Evolutionary conservation across 1,140 invertebrate species (phyloP).

Genomic region (Cataglyphis hispanica): DNA sequence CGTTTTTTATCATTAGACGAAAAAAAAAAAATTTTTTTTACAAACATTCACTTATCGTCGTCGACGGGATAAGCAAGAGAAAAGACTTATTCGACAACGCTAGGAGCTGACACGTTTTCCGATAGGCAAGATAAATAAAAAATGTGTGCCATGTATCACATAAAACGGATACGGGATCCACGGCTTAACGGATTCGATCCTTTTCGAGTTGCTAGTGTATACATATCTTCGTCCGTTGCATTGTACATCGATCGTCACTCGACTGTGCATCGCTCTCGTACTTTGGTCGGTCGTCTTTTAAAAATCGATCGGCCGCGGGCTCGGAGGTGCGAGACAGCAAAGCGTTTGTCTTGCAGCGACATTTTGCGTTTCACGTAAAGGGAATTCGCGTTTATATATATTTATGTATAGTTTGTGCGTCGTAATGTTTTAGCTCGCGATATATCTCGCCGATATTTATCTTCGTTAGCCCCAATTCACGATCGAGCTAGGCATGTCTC

Average conservation of each 20-base stretch:
- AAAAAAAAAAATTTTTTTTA: background rate
- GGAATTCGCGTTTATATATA: background rate
- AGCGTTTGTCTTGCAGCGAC: slow-evolving; percentile 47
- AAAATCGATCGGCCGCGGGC: slow-evolving; percentile 43
- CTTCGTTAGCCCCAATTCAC: slow-evolving; percentile 59
- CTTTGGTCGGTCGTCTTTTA: slow-evolving; percentile 25
- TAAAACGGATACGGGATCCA: slow-evolving; percentile 12
- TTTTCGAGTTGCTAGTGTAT: background rate
- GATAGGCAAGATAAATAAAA: slow-evolving; percentile 52
- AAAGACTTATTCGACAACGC: slow-evolving; percentile 4
- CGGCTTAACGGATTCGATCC: slow-evolving; percentile 27
- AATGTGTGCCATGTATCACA: slow-evolving; percentile 31
- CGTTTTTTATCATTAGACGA: background rate
- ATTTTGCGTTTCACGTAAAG: slow-evolving; percentile 48
- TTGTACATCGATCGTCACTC: slow-evolving; percentile 45
- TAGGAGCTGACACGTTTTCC: slow-evolving; percentile 23
- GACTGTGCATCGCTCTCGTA: background rate
- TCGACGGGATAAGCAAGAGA: slow-evolving; percentile 12
- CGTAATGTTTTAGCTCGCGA: background rate
- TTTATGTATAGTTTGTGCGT: background rate
- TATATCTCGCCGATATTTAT: slow-evolving; percentile 52
- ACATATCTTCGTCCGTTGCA: background rate
- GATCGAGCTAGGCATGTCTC: slow-evolving; percentile 12
- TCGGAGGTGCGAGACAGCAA: background rate
- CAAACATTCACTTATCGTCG: slow-evolving; percentile 3